Base-by-base conservation (phyloP, 2,888 invertebrate species). In the Trachelus iudaicus region DNA sequence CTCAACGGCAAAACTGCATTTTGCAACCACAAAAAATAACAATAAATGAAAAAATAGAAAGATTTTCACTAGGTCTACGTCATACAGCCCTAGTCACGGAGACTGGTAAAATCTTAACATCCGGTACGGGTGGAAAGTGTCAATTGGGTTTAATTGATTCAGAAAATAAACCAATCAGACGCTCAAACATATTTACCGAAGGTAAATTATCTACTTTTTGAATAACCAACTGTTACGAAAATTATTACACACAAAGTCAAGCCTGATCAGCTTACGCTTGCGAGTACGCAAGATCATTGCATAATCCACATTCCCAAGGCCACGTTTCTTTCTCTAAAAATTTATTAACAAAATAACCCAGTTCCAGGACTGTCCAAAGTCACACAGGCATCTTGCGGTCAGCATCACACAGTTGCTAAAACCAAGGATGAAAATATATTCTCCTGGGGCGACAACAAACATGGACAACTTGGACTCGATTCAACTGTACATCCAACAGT, bases 361-460 rank as follows among this genome's bases (percentile, higher is more conserved):
- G 94, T 95, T 81, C 91, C 93, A 80, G 93, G 92, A 81, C 85
- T 94, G 77, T 91, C 92, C 81, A 92, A 94, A 86, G 92, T 96
- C 86, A 91, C 93, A 81, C 92, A 94, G 87, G 93, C 97, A 76
- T 94, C 94, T 73, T 96, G 96, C 91, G 98, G 98, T 2, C 97
- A 97, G 91, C 95, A 96, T 87, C 97, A 97, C 89, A 95, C 95
- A 11, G 90, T 96, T 69, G 94, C 94, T 15, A 86, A 94, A 77
- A 93, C 92, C 71, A 89, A 90, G 34, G 90, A 92, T 83, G 95
- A 94, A 85, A 94, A 93, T 78, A 92, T 95, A 79, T 96, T 93
- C 92, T 95, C 93, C 23, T 96, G 97, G 94, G 98, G 98, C 35
- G 96, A 96, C 86, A 97, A 97, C 87, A 96, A 95, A 91, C 95